phyloP scores from a whole-genome alignment of 1,140 invertebrate genomes.

The Lerema accius region DNA sequence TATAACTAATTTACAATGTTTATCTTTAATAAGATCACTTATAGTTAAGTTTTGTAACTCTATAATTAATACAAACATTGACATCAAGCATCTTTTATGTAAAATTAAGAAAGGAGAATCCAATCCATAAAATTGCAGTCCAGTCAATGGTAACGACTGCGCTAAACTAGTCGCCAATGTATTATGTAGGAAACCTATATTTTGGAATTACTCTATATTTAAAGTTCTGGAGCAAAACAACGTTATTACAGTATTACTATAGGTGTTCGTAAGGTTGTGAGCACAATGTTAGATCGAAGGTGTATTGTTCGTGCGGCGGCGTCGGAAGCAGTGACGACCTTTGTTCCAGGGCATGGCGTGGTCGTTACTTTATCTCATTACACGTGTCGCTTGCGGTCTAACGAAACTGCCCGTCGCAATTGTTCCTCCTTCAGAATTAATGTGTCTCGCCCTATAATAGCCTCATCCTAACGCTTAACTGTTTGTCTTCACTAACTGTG shows the following conservation, averaged over 20 bases:
- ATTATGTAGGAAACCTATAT: too few species aligned
- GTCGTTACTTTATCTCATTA: constrained; percentile 70
- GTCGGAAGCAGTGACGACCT: constrained; percentile 57
- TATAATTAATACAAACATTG: too few species aligned
- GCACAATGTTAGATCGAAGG: constrained; percentile 33
- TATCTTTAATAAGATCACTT: too few species aligned
- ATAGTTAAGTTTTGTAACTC: too few species aligned
- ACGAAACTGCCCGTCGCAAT: constrained; percentile 59
- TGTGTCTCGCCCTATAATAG: constrained; percentile 55
- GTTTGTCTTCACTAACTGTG: neutral
- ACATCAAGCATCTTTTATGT: too few species aligned
- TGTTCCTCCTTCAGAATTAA: constrained; percentile 64
- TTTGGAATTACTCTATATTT: neutral
- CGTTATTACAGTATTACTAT: neutral
- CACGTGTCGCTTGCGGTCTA: constrained; percentile 57
- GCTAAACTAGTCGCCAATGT: too few species aligned
- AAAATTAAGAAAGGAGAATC: too few species aligned
- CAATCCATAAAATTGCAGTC: too few species aligned
- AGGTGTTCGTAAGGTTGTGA: constrained; percentile 3
- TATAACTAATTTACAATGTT: too few species aligned
- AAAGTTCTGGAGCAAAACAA: neutral
- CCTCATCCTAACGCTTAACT: constrained; percentile 35
- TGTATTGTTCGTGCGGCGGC: constrained; percentile 51
- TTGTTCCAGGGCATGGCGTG: constrained; percentile 56
- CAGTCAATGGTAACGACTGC: too few species aligned